Conservation (phyloP, 2,888 invertebrate genomes). For the Chromoteleia sp. region DNA sequence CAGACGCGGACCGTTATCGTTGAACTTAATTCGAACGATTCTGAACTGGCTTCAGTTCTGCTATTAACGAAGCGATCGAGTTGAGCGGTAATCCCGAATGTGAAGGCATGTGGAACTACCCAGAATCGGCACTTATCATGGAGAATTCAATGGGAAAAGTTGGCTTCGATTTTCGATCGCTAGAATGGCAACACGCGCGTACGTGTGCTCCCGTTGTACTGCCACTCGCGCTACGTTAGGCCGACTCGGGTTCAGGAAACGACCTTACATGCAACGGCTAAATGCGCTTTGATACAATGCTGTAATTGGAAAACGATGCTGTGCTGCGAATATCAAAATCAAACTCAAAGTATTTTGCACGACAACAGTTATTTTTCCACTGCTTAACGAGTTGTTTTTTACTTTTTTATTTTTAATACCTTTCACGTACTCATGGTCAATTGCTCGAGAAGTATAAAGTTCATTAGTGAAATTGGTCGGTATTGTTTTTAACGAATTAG, state of each 20-base stretch:
- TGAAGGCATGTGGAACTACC: conserved; percentile 47
- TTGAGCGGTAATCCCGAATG: conserved; percentile 55
- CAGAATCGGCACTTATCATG: conserved; percentile 54
- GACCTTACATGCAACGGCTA: conserved; percentile 42
- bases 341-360: conserved; percentile 3
- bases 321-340: conserved; percentile 33
- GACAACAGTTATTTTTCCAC: too few relatives aligned
- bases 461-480: too few relatives aligned
- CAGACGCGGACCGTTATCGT: conserved; percentile 25
- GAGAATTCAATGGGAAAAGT: conserved; percentile 46
- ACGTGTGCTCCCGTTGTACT: conserved; percentile 16
- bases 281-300: conserved; percentile 28
- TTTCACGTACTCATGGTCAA: too few relatives aligned
- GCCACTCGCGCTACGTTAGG: conserved; percentile 12
- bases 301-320: conserved; percentile 35
- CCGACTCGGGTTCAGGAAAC: conserved; percentile 17
- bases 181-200: conserved; percentile 42
- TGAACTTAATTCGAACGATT: conserved; percentile 45
- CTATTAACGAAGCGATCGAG: conserved; percentile 57
- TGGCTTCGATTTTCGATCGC: conserved; percentile 53
- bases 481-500: too few relatives aligned
- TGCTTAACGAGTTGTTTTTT: not conserved
- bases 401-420: too few relatives aligned
- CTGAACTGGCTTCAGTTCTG: conserved; percentile 45
- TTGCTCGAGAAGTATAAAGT: too few relatives aligned